Conservation (phyloP, 2,797 vertebrate species). For the Myioborus miniatus region DNA sequence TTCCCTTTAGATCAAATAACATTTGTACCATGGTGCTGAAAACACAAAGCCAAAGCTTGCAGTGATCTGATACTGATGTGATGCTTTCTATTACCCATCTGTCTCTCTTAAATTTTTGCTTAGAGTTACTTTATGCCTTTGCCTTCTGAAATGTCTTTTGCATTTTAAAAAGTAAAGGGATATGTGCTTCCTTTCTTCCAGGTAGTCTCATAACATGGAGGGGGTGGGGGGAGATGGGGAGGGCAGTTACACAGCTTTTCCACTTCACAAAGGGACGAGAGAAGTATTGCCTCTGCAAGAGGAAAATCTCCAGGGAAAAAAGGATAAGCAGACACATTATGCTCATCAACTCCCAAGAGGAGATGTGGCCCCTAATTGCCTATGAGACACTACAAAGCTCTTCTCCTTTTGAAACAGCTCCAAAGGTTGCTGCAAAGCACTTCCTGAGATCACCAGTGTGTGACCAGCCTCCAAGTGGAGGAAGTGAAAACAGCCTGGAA, state of each 20-base stretch:
- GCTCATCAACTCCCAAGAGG: background rate
- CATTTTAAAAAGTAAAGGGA: conserved; percentile 13
- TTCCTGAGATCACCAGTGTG: background rate
- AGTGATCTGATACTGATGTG: background rate
- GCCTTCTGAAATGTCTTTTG: background rate
- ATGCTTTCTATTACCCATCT: background rate
- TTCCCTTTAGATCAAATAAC: background rate
- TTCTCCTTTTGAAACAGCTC: background rate
- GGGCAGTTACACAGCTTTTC: background rate
- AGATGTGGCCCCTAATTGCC: background rate
- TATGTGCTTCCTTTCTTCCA: background rate
- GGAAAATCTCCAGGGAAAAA: background rate
- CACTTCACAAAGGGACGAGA: background rate
- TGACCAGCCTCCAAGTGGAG: background rate
- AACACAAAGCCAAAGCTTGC: background rate
- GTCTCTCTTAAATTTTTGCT: background rate
- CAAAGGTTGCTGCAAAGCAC: background rate
- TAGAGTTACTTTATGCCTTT: background rate
- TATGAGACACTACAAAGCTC: background rate
- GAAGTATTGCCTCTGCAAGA: background rate
- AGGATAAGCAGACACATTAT: background rate
- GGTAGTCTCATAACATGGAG: accelerated
- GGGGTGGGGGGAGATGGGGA: background rate
- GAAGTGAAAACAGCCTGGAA: background rate
- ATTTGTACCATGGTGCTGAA: accelerated